Conservation (phyloP, 1,140 invertebrate species). For the Nephotettix cincticeps region DNA sequence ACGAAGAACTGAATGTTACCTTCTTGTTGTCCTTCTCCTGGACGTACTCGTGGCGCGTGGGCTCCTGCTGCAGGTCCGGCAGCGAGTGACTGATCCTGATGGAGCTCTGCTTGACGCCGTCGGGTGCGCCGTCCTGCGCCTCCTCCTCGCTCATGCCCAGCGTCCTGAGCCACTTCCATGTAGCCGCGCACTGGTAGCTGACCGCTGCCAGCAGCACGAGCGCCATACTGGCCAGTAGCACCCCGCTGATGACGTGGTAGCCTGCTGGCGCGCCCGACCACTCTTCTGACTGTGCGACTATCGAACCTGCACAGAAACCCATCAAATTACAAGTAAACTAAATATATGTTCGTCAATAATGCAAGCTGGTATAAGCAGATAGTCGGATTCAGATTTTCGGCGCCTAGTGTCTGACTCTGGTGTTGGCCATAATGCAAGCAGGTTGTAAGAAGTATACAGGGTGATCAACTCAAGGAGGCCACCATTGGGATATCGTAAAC, state of each 20-base stretch:
- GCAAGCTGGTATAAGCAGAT: too few relatives aligned
- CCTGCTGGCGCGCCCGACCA: background rate
- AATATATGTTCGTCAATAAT: too few relatives aligned
- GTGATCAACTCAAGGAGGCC: too few relatives aligned
- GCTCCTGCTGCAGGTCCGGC: constrained; percentile 69
- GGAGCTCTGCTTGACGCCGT: constrained; percentile 61
- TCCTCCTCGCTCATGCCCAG: constrained; percentile 50
- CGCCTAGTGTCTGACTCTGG: too few relatives aligned
- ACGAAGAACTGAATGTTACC: too few relatives aligned
- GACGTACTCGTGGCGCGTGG: constrained; percentile 67
- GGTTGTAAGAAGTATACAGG: too few relatives aligned
- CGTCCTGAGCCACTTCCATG: constrained; percentile 67
- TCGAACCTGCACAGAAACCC: background rate
- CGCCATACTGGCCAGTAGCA: constrained; percentile 60
- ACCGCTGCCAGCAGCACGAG: constrained; percentile 64
- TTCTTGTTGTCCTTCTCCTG: constrained; percentile 71
- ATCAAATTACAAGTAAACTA: too few relatives aligned
- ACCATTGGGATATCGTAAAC: too few relatives aligned
- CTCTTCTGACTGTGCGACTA: constrained; percentile 8
- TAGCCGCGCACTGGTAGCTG: constrained; percentile 67
- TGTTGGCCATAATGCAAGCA: too few relatives aligned
- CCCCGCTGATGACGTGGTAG: constrained; percentile 18
- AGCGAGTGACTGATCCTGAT: constrained; percentile 73
- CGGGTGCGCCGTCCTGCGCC: constrained; percentile 56
- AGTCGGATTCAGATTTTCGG: too few relatives aligned